Evolutionary conservation across 2,797 vertebrate species (phyloP).

Genomic region (Anguilla megastoma): DNA sequence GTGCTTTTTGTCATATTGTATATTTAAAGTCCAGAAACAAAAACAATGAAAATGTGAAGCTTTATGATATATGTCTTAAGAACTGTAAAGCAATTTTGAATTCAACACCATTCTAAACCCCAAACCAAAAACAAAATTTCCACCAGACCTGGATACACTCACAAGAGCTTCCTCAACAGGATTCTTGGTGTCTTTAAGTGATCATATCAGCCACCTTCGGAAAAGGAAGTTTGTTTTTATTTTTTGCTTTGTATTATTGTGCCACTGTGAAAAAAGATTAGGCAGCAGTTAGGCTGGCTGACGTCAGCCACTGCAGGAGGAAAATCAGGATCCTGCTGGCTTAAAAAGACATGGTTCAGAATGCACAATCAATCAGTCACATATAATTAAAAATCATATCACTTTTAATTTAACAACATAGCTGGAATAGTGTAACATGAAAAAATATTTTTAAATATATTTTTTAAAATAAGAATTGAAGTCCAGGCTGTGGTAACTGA

Average conservation of each 20-base stretch:
- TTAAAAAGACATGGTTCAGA: not conserved
- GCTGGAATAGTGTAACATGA: no score
- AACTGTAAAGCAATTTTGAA: not conserved
- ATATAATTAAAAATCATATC: not conserved
- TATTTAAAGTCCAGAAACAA: not conserved
- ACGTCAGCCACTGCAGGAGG: not conserved
- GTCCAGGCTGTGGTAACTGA: not conserved
- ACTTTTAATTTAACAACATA: not conserved
- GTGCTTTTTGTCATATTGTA: no score
- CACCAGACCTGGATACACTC: not conserved
- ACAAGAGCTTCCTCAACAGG: not conserved
- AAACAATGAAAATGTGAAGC: not conserved
- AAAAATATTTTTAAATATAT: no score
- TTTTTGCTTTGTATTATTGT: not conserved
- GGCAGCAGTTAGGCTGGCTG: not conserved
- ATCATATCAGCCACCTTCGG: not conserved
- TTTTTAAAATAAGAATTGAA: not conserved
- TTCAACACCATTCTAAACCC: not conserved
- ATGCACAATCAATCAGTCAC: not conserved
- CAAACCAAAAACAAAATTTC: not conserved
- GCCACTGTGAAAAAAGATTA: not conserved
- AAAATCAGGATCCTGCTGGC: not conserved
- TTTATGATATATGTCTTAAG: not conserved
- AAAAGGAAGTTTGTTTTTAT: not conserved
- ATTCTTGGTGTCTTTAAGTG: not conserved